Percentiles rank a stretch among this genome's conserved stretches.
Conservation (phyloP, 1,140 invertebrate species). For the Saccostrea cuccullata region DNA sequence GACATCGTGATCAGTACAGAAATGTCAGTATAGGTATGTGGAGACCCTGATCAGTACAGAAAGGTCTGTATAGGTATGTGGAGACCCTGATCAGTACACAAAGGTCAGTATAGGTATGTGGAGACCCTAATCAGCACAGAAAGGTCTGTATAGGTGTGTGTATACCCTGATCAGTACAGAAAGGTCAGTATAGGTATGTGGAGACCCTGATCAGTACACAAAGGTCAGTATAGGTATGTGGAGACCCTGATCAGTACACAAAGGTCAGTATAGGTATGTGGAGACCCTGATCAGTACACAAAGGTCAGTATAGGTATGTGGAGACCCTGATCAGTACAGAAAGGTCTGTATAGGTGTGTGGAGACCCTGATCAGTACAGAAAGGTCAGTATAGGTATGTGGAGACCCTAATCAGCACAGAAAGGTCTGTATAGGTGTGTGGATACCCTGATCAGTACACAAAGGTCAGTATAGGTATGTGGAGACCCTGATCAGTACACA, state of each 20-base stretch:
- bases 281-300: neutral
- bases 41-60: neutral
- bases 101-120: neutral
- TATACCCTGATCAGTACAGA: too few species aligned
- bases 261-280: neutral
- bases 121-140: neutral
- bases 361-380: too few species aligned
- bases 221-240: neutral
- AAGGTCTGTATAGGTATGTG: neutral
- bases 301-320: too few species aligned
- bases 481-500: neutral
- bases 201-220: too few species aligned
- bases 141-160: neutral
- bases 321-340: neutral
- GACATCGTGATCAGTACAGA: neutral
- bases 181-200: too few species aligned
- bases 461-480: neutral
- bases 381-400: too few species aligned
- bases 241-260: too few species aligned
- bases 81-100: too few species aligned
- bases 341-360: neutral
- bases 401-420: too few species aligned
- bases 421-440: neutral
- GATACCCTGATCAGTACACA: neutral
- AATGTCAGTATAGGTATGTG: neutral